A percentile compares a stretch with the other conserved stretches of the same genome.
Conservation (phyloP, 2,797 vertebrate species). For the Cacajao melanocephalus region DNA sequence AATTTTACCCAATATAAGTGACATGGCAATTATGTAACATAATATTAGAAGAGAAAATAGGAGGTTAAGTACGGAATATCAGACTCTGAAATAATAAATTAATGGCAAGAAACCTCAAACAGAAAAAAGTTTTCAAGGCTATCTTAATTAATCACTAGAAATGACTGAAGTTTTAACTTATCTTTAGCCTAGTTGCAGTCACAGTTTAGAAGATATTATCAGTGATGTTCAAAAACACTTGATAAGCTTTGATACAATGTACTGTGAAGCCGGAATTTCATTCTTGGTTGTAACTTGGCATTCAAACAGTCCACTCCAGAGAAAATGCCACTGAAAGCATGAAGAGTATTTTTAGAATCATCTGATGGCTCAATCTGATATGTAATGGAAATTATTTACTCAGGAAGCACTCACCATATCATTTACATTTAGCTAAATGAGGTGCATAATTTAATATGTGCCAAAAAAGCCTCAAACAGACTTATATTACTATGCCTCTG, state of each 20-base stretch:
- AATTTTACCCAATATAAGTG: background rate
- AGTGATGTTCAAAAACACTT: background rate
- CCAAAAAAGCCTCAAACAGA: background rate
- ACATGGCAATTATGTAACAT: background rate
- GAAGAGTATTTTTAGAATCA: constrained; percentile 43
- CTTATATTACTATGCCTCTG: background rate
- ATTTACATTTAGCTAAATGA: constrained; percentile 53
- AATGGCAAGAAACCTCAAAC: constrained; percentile 23
- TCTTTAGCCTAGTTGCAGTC: background rate
- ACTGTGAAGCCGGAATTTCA: background rate
- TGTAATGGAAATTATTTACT: constrained; percentile 61
- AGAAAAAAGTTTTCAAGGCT: constrained; percentile 8
- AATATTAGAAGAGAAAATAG: constrained; percentile 21
- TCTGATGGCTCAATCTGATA: constrained; percentile 24
- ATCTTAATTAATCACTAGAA: constrained; percentile 30
- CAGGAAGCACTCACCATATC: constrained; percentile 32
- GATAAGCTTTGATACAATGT: background rate
- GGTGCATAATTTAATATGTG: constrained; percentile 42
- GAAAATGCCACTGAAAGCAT: background rate
- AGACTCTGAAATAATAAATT: constrained; percentile 46
- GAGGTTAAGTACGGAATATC: constrained; percentile 24
- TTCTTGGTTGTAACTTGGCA: constrained; percentile 29
- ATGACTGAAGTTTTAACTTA: background rate
- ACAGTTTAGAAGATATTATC: background rate
- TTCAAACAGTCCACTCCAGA: background rate